Conservation (phyloP, 1,140 invertebrate species). For the Hycleus phaleratus region DNA sequence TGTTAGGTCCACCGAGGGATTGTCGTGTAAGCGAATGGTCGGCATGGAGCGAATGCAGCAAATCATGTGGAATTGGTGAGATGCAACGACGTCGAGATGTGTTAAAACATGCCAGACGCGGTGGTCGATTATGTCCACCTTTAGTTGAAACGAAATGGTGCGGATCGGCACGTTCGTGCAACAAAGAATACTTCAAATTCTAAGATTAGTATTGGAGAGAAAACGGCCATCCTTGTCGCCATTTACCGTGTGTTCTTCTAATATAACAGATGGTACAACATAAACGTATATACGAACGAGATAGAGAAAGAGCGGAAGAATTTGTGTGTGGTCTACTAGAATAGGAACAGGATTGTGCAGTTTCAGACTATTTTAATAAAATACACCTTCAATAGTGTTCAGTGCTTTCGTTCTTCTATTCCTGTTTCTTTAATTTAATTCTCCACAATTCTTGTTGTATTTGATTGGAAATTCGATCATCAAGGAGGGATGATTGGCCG, state of each 20-base stretch:
- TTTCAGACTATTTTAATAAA: too few species aligned
- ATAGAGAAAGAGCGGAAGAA: too few species aligned
- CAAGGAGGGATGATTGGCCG: too few species aligned
- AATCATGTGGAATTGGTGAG: constrained; percentile 80
- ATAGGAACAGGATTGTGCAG: too few species aligned
- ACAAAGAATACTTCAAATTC: constrained; percentile 48
- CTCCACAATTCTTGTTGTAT: too few species aligned
- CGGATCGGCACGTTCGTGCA: constrained; percentile 63
- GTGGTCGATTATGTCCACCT: constrained; percentile 70
- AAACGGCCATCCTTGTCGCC: too few species aligned
- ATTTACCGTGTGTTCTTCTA: too few species aligned
- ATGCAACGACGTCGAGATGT: constrained; percentile 69
- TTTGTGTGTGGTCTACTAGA: too few species aligned
- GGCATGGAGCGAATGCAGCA: constrained; percentile 76
- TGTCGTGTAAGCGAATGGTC: constrained; percentile 84
- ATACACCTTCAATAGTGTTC: constrained; percentile 1
- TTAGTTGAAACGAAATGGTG: constrained; percentile 81
- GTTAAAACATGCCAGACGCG: constrained; percentile 62
- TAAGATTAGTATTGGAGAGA: background rate
- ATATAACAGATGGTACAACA: too few species aligned
- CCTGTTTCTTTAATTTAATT: too few species aligned
- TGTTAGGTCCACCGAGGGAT: constrained; percentile 54
- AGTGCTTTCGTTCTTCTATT: constrained; percentile 6
- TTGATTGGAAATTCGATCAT: too few species aligned
- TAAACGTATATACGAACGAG: too few species aligned